phyloP scores from a whole-genome alignment of 2,113 vertebrate genomes.

The Elachura formosa region DNA sequence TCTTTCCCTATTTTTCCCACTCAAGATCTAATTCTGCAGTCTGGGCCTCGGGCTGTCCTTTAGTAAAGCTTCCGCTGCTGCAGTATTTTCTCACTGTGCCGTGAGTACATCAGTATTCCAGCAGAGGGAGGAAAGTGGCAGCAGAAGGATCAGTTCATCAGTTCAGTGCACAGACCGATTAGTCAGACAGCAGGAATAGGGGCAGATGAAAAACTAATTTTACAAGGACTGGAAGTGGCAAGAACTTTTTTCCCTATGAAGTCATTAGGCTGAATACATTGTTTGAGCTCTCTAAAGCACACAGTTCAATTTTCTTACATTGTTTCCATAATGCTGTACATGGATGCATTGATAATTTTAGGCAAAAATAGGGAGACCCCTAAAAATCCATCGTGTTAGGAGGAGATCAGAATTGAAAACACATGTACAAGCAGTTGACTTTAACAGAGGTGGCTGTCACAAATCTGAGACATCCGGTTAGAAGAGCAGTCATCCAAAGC shows the following conservation, averaged over 20 bases:
- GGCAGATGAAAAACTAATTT: conserved; percentile 20
- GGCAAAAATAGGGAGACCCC: not conserved
- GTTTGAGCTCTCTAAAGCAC: not conserved
- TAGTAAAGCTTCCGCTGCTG: not conserved
- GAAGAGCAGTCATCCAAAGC: not conserved
- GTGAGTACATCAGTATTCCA: conserved; percentile 36
- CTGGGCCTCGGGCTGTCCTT: not conserved
- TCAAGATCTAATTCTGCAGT: not conserved
- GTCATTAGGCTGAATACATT: not conserved
- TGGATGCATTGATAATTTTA: not conserved
- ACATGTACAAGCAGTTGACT: not conserved
- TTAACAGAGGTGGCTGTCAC: not conserved
- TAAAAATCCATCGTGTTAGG: not conserved
- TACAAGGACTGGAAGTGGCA: not conserved
- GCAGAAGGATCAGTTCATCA: conserved; percentile 40
- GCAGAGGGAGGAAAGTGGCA: conserved; percentile 53
- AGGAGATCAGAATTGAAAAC: not conserved
- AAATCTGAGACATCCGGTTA: not conserved
- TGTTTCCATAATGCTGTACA: not conserved
- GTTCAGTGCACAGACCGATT: not conserved
- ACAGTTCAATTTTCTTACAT: not conserved
- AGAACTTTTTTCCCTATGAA: not conserved
- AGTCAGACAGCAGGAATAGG: conserved; percentile 29
- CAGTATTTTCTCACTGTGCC: not conserved
- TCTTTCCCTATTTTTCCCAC: not conserved